phyloP scores from a whole-genome alignment of 2,113 vertebrate species.

The Syrrhaptes paradoxus region DNA sequence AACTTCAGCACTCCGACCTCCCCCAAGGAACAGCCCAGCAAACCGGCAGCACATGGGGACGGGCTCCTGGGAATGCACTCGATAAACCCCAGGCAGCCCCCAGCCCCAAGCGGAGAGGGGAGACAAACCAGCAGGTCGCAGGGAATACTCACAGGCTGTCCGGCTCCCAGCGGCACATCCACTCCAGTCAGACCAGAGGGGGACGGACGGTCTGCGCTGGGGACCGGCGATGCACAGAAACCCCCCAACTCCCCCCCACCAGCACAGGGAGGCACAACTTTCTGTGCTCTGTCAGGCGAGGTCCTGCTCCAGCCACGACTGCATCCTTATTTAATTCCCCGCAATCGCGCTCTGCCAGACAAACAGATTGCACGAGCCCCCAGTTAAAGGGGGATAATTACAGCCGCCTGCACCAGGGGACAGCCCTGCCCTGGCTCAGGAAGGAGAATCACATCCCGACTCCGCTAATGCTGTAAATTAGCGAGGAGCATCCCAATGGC shows the following conservation, averaged over 20 bases:
- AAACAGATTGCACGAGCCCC: slow-evolving; percentile 67
- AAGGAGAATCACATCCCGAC: not conserved
- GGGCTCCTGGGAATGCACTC: accelerated
- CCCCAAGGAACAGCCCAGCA: accelerated
- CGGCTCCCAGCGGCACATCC: not conserved
- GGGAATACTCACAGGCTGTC: not conserved
- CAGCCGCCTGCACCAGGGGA: slow-evolving; percentile 11
- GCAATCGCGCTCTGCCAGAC: slow-evolving; percentile 49
- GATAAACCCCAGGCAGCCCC: not conserved
- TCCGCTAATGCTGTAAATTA: slow-evolving; percentile 61
- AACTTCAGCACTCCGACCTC: accelerated
- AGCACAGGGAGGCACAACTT: not conserved
- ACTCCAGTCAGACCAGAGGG: not conserved
- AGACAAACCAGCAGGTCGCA: not conserved
- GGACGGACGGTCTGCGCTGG: not conserved
- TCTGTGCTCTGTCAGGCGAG: not conserved
- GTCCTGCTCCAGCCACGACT: slow-evolving; percentile 24
- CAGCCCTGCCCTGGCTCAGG: not conserved
- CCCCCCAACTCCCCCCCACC: not conserved
- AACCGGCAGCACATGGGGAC: accelerated
- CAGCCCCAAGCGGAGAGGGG: too few species aligned
- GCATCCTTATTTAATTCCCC: slow-evolving; percentile 10
- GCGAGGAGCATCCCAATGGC: slow-evolving; percentile 73
- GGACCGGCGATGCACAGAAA: not conserved
- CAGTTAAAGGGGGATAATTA: slow-evolving; percentile 58